Evolutionary conservation across 2,888 invertebrate genomes (phyloP), one percentile per base, ranked within the genome.

Genomic region (Epirrhoe alternata): DNA sequence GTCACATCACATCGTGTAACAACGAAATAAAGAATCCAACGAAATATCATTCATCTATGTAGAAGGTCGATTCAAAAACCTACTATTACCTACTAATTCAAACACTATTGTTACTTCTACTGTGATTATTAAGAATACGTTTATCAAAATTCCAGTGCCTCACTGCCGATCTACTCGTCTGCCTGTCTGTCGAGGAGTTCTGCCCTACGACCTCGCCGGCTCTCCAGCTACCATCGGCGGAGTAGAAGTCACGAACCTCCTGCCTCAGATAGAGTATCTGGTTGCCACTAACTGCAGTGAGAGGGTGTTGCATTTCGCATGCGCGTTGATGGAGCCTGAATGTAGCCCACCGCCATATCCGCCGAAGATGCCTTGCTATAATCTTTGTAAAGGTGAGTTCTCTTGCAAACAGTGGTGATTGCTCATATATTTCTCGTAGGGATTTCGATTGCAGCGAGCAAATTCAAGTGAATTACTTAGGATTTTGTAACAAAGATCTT

Each of bases 171-270:
- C 94, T 0, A 94, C 94, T 1, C 87, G 88, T 5, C 79, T 94
- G 55, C 78, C 86, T 7, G 77, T 94, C 58, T 96, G 96, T 74
- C 94, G 94, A n/a, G 95, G 95, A 1, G 93, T 95, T 4, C 84
- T 95, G n/a, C 95, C 95, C 0, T 96, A 96, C 77, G 95, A 95
- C 84, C 82, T 95, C 71, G 95, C 96, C 1, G 94, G 94, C 8
- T 78, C 89, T 5, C 87, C 94, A 1, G 85, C 85, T 0, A 86
- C 84, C 5, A 79, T 94, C n/a, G 84, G 81, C 14, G 86, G 87
- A 12, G 77, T 85, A 6, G 88, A 92, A 5, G 78, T 92, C 6
- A 86, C 89, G 6, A 78, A 87, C 0, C 82, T 94, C 33, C 79
- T 95, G 71, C 89, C 94, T 0, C 94, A 95, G 75, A 94, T 95